Evolutionary conservation across 2,888 invertebrate species (phyloP).

Genomic region (Lingula anatina): DNA sequence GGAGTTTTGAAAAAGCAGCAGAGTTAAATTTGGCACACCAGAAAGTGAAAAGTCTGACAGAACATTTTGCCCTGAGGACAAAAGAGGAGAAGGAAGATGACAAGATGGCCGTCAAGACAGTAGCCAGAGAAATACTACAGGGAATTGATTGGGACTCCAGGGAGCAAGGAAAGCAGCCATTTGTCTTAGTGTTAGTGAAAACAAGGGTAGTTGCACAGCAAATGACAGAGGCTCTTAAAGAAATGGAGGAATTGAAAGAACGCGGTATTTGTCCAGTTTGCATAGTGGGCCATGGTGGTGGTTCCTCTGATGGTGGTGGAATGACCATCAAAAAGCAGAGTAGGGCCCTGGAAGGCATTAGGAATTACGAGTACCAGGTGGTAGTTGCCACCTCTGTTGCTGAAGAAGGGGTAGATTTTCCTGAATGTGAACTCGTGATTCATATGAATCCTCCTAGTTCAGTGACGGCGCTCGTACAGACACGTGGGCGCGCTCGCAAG

Average conservation of each 20-base stretch:
- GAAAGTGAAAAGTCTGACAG: too few relatives aligned
- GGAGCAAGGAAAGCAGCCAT: slow-evolving; percentile 11
- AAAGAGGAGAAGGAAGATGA: too few relatives aligned
- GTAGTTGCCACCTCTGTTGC: slow-evolving; percentile 43
- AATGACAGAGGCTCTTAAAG: slow-evolving; percentile 18
- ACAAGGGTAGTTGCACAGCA: slow-evolving; percentile 24
- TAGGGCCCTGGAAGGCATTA: slow-evolving; percentile 25
- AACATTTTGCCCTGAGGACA: too few relatives aligned
- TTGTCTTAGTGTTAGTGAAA: slow-evolving; percentile 36
- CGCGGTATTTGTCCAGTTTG: too few relatives aligned
- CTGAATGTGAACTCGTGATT: slow-evolving; percentile 38
- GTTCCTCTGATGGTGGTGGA: slow-evolving; percentile 24
- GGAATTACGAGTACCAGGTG: slow-evolving; percentile 23
- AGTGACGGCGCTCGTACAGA: slow-evolving; percentile 40
- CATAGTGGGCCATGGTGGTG: slow-evolving; percentile 36
- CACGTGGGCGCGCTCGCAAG: slow-evolving; percentile 40
- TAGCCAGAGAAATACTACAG: too few relatives aligned
- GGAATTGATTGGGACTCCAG: slow-evolving; percentile 15
- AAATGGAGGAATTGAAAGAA: too few relatives aligned
- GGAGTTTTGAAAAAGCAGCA: too few relatives aligned
- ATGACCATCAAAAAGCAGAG: slow-evolving; percentile 40
- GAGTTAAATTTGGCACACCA: too few relatives aligned
- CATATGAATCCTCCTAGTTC: slow-evolving; percentile 38
- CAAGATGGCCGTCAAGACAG: too few relatives aligned
- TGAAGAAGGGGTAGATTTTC: slow-evolving; percentile 44